A percentile compares a stretch with the other conserved stretches of the same genome.
Evolutionary conservation across 2,797 vertebrate genomes (phyloP).

Genomic region (Podarcis lilfordi): DNA sequence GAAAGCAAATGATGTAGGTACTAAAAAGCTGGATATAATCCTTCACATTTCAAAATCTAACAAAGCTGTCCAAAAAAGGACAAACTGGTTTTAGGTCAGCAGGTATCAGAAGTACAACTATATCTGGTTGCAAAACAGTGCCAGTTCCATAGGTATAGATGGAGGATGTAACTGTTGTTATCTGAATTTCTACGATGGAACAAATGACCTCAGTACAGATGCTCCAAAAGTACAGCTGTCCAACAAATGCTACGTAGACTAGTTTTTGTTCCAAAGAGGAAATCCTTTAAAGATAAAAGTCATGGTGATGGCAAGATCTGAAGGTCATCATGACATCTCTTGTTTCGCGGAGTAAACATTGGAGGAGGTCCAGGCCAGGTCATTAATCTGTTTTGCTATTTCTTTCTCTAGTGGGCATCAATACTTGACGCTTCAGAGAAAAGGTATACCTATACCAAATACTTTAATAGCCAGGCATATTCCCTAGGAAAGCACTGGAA

Average conservation of each 20-base stretch:
- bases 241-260: constrained; percentile 36
- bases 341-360: constrained; percentile 37
- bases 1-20: constrained; percentile 40
- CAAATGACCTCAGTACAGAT: fast-evolving
- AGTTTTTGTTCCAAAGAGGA: constrained; percentile 53
- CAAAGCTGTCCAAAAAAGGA: neutral
- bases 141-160: neutral
- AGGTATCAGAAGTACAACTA: neutral
- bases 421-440: constrained; percentile 5
- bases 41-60: neutral
- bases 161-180: neutral
- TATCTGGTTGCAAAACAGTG: neutral
- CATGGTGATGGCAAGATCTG: constrained; percentile 35
- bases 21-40: constrained; percentile 6
- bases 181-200: neutral
- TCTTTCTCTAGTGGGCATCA: constrained; percentile 25
- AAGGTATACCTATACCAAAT: neutral
- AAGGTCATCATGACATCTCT: constrained; percentile 8
- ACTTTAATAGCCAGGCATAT: neutral
- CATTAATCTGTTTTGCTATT: neutral
- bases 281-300: constrained; percentile 48
- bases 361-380: neutral
- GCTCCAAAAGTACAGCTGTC: constrained; percentile 4
- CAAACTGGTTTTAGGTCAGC: neutral
- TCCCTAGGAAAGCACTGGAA: neutral